These are phyloP conservation scores for Archegozetes longisetosus DNA, from an alignment of 1,140 invertebrate species.

Conservation along the genomic window DNA sequence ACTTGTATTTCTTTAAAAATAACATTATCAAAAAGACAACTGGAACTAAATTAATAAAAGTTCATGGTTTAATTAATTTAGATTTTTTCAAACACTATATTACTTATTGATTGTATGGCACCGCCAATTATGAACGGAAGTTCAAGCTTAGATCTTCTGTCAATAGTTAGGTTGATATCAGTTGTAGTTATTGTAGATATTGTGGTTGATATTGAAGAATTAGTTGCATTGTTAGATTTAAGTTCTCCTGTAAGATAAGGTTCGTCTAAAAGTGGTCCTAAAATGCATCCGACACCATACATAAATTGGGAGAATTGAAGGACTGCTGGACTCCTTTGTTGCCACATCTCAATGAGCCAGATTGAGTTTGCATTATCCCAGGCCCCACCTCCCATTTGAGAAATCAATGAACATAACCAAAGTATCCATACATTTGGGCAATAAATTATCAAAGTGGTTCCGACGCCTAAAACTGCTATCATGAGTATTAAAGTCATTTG, in stretches of 20 bases:
- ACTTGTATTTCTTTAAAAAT: background rate
- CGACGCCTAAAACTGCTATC: background rate
- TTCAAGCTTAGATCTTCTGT: background rate
- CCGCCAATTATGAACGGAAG: background rate
- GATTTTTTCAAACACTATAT: too few relatives aligned
- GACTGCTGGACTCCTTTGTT: too few relatives aligned
- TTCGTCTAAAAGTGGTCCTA: background rate
- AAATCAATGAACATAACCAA: background rate
- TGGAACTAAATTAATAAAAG: background rate
- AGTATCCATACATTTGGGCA: background rate
- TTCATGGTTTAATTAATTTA: too few relatives aligned
- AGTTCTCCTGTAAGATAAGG: constrained; percentile 4
- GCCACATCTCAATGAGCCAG: constrained; percentile 10
- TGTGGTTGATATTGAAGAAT: background rate
- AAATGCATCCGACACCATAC: constrained; percentile 4
- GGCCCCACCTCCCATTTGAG: constrained; percentile 6
- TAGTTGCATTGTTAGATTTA: background rate
- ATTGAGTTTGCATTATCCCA: constrained; percentile 5
- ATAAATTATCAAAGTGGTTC: background rate
- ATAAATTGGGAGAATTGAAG: too few relatives aligned
- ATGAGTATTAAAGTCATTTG: constrained; percentile 1
- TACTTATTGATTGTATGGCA: too few relatives aligned
- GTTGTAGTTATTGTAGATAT: background rate
- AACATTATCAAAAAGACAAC: constrained; percentile 3
- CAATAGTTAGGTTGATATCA: background rate